Percentiles rank a stretch among this genome's conserved stretches.
These are phyloP conservation scores for Phania funesta DNA, from an alignment of 2,888 invertebrate species.

Conservation along the genomic window DNA sequence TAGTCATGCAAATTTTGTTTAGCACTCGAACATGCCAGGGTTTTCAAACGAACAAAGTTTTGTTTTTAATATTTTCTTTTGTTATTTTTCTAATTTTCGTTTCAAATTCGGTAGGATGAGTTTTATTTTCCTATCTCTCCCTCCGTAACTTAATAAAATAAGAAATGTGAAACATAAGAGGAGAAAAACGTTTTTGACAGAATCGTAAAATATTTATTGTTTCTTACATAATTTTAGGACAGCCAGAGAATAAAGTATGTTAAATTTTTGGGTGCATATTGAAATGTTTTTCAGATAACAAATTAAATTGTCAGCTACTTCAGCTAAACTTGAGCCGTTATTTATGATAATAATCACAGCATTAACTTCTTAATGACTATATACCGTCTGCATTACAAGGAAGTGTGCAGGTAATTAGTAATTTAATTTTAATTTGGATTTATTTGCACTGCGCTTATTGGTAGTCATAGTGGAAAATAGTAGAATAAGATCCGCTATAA, in stretches of 20 bases:
- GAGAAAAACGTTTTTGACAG: constrained; percentile 7
- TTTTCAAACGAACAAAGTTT: neutral
- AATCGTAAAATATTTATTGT: constrained; percentile 57
- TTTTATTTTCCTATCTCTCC: constrained; percentile 18
- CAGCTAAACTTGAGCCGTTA: neutral
- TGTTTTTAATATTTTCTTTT: constrained; percentile 3
- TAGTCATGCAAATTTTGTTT: constrained; percentile 66
- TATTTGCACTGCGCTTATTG: no score
- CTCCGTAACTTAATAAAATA: constrained; percentile 50
- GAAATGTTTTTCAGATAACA: neutral
- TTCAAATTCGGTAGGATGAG: neutral
- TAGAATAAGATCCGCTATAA: no score
- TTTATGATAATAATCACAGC: no score
- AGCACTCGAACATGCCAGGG: neutral
- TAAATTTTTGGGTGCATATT: constrained; percentile 42
- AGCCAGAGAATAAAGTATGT: constrained; percentile 30
- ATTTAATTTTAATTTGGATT: no score
- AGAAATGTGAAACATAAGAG: neutral
- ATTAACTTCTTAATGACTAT: no score
- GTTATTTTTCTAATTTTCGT: neutral
- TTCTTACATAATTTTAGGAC: constrained; percentile 34
- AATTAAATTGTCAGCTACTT: constrained; percentile 25
- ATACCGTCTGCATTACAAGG: no score
- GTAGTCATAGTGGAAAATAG: no score
- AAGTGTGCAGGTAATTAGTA: no score